Evolutionary conservation across 2,888 invertebrate species (phyloP), one percentile per base, ranked within the genome.

Genomic region (Magallana nippona): DNA sequence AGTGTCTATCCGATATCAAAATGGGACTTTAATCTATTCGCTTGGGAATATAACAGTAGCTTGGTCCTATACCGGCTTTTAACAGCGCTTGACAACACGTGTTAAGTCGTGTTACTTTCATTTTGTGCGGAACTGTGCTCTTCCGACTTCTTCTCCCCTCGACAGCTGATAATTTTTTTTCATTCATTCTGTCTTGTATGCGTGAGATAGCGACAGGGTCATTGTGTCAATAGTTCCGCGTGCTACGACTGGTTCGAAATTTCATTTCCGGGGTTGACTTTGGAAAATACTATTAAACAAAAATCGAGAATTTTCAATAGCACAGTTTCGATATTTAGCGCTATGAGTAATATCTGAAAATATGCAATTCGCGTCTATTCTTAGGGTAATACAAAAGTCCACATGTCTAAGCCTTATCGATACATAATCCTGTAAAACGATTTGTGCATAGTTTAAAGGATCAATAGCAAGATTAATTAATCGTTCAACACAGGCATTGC

Each of bases 321-420:
- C 71, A 27, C 27, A 27, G 22, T 71, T 22, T 32, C 27, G 15
- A 22, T 32, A 71, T 71, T 71, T 71, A 11, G n/a, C 17, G n/a
- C n/a, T 15, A 71, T 71, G 71, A 71, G 71, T 71, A 71, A 71
- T 71, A 13, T 27, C 13, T 27, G 22, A 27, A 71, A 71, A 71
- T 44, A 71, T 71, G 71, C 32, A 15, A 71, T 71, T 71, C 71
- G 71, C 71, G 19, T 71, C 71, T 71, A 71, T 71, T 71, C 22
- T 71, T 71, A 71, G 71, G 71, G 27, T 8, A 71, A 71, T 71
- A 71, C 15, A 27, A 71, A 71, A 71, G 71, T 71, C 71, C 71
- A 71, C 71, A 71, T 71, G 71, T 71, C 71, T 71, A 71, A 71
- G 71, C 71, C 32, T 27, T 71, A 71, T 27, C 22, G 22, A 32